Conservation (phyloP, 2,113 vertebrate species). For the Bagarius yarrelli region DNA sequence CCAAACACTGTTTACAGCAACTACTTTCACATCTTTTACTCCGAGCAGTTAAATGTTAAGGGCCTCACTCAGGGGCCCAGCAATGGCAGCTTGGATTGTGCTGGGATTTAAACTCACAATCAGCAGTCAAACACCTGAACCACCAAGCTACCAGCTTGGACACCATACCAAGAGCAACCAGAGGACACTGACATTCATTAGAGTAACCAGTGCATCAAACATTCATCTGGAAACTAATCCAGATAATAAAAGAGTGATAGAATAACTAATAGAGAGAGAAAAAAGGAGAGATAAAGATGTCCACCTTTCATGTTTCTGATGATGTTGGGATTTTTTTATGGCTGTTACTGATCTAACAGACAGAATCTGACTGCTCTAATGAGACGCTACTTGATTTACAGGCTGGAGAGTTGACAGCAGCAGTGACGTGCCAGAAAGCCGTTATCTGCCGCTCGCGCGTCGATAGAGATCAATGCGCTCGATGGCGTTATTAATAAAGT, state of each 20-base stretch:
- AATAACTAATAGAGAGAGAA: background rate
- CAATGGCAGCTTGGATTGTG: too few species aligned
- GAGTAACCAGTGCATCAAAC: background rate
- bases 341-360: constrained; percentile 64
- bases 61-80: too few species aligned
- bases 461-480: constrained; percentile 79
- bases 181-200: background rate
- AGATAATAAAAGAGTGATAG: background rate
- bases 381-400: constrained; percentile 80
- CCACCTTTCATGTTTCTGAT: constrained; percentile 51
- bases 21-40: too few species aligned
- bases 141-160: too few species aligned
- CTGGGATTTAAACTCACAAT: too few species aligned
- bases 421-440: constrained; percentile 56
- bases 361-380: constrained; percentile 69
- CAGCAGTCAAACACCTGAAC: too few species aligned
- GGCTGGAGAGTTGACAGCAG: constrained; percentile 61
- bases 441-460: constrained; percentile 50
- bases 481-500: constrained; percentile 81
- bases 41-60: too few species aligned
- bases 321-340: constrained; percentile 72
- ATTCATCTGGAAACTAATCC: background rate
- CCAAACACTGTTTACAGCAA: too few species aligned
- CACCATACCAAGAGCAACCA: too few species aligned
- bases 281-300: constrained; percentile 26